These are phyloP conservation scores for Yponomeuta cagnagella DNA, from an alignment of 2,888 invertebrate genomes.

Conservation along the genomic window DNA sequence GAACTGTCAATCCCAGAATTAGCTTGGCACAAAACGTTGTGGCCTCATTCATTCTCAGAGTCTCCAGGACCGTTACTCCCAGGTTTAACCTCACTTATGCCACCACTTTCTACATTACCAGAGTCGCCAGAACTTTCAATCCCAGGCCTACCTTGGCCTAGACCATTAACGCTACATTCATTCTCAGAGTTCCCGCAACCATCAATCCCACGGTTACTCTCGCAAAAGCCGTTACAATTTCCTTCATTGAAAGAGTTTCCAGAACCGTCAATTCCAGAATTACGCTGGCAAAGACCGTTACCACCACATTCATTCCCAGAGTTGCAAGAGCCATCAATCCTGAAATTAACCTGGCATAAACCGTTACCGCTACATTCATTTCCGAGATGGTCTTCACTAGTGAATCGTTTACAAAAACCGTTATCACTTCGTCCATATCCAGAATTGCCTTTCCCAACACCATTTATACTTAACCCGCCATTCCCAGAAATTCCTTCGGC, in stretches of 20 bases:
- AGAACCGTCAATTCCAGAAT: no score
- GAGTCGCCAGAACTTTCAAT: background rate
- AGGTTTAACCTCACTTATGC: no score
- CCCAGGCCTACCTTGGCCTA: background rate
- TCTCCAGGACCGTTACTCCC: no score
- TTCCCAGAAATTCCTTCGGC: background rate
- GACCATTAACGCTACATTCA: background rate
- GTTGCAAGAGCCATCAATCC: background rate
- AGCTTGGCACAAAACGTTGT: no score
- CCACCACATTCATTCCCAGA: no score
- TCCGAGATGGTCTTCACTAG: background rate
- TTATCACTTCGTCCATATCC: background rate
- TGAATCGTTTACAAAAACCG: background rate
- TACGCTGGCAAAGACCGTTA: no score
- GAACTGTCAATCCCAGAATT: background rate
- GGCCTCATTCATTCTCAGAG: background rate
- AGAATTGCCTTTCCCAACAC: background rate
- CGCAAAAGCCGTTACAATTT: no score
- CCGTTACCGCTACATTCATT: background rate
- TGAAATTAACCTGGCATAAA: background rate
- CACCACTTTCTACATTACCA: no score
- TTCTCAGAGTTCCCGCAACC: no score
- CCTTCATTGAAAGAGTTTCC: no score
- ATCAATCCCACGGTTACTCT: no score
- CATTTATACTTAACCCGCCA: background rate